Conservation (phyloP, 2,113 vertebrate species). For the Gallinago media region DNA sequence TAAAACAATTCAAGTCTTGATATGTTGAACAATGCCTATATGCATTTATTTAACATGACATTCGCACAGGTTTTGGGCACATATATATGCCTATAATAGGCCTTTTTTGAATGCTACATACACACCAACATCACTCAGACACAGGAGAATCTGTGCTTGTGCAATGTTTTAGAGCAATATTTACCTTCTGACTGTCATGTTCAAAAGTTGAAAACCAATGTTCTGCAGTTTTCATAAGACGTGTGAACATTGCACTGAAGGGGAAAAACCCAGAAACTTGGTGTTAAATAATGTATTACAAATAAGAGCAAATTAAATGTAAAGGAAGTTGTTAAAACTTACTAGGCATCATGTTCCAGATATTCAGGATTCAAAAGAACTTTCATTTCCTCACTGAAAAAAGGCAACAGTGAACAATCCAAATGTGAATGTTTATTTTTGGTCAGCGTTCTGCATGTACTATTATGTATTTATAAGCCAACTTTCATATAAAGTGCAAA, state of each 20-base stretch:
- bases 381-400: slow-evolving; percentile 94
- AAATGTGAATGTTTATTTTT: slow-evolving; percentile 63
- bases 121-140: background rate
- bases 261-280: slow-evolving; percentile 33
- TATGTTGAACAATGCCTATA: background rate
- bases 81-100: background rate
- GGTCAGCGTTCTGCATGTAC: slow-evolving; percentile 30
- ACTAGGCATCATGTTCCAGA: slow-evolving; percentile 98
- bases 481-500: slow-evolving; percentile 65
- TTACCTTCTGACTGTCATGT: slow-evolving; percentile 85
- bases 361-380: slow-evolving; percentile 89
- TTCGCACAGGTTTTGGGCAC: background rate
- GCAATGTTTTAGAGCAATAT: background rate
- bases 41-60: background rate
- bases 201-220: slow-evolving; percentile 88
- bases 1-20: background rate
- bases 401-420: slow-evolving; percentile 69
- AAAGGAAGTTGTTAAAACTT: slow-evolving; percentile 78
- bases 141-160: background rate
- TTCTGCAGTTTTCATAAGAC: slow-evolving; percentile 85
- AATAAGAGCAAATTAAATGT: background rate
- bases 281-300: slow-evolving; percentile 30
- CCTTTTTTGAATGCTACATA: background rate
- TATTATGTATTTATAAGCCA: slow-evolving; percentile 63
- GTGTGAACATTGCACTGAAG: slow-evolving; percentile 83